These are phyloP conservation scores for Perizoma affinitatum DNA, from an alignment of 2,888 invertebrate species.

Conservation along the genomic window DNA sequence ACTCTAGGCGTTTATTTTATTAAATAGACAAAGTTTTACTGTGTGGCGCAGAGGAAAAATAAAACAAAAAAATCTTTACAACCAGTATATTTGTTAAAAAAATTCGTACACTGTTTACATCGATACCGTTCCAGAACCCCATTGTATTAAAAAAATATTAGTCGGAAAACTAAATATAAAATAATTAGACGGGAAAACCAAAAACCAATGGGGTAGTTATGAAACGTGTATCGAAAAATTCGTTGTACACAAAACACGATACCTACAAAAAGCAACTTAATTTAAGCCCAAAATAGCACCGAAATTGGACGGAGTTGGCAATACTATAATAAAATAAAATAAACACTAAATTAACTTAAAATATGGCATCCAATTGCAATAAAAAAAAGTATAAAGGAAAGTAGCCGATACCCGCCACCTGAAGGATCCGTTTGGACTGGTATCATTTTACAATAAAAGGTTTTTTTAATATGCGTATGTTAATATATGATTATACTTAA, in stretches of 20 bases:
- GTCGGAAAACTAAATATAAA: slow-evolving; percentile 38
- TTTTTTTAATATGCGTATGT: too few species aligned
- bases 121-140: slow-evolving; percentile 83
- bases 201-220: slow-evolving; percentile 77
- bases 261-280: slow-evolving; percentile 45
- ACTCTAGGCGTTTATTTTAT: not conserved
- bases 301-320: slow-evolving; percentile 67
- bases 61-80: slow-evolving; percentile 53
- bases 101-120: slow-evolving; percentile 65
- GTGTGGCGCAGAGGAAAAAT: slow-evolving; percentile 36
- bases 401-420: slow-evolving; percentile 65
- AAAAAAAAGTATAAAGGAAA: slow-evolving; percentile 31
- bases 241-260: slow-evolving; percentile 61
- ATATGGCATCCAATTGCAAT: slow-evolving; percentile 72
- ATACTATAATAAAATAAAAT: slow-evolving; percentile 44
- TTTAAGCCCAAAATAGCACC: slow-evolving; percentile 69
- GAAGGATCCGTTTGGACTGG: slow-evolving; percentile 6
- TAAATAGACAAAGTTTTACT: not conserved
- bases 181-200: slow-evolving; percentile 35
- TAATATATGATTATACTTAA: too few species aligned
- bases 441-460: not conserved
- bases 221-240: slow-evolving; percentile 75
- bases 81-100: slow-evolving; percentile 82
- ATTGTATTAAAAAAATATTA: slow-evolving; percentile 69
- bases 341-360: slow-evolving; percentile 52